A percentile compares a stretch with the other conserved stretches of the same genome.
Evolutionary conservation across 2,113 vertebrate genomes (phyloP).

Genomic region (Grammomys surdaster): DNA sequence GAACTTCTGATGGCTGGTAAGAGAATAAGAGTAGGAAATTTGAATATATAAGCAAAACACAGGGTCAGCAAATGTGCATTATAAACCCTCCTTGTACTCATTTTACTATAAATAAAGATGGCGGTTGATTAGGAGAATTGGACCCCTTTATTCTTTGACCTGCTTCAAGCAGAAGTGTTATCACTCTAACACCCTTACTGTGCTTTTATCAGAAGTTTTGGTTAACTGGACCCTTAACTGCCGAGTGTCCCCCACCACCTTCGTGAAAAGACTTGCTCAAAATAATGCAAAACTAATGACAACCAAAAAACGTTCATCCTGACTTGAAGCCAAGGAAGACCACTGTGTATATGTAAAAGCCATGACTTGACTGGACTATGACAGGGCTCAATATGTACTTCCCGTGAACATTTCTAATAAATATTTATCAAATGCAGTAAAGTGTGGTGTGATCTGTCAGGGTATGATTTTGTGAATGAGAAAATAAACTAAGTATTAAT

Average conservation of each 20-base stretch:
- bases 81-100: not conserved
- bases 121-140: not conserved
- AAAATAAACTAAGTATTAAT: constrained; percentile 26
- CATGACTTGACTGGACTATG: not conserved
- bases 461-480: not conserved
- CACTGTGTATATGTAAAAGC: not conserved
- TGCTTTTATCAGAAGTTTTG: not conserved
- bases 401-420: not conserved
- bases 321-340: not conserved
- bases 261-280: not conserved
- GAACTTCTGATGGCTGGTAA: not conserved
- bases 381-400: not conserved
- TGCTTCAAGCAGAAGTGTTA: not conserved
- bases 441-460: not conserved
- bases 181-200: not conserved
- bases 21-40: not conserved
- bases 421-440: not conserved
- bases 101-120: not conserved
- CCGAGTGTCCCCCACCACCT: not conserved
- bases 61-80: not conserved
- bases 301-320: not conserved
- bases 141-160: not conserved
- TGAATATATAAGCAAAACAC: constrained; percentile 6
- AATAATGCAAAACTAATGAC: not conserved
- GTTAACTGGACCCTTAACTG: not conserved